These are phyloP conservation scores for Papilio polyxenes DNA, from an alignment of 1,140 invertebrate species.

Conservation along the genomic window DNA sequence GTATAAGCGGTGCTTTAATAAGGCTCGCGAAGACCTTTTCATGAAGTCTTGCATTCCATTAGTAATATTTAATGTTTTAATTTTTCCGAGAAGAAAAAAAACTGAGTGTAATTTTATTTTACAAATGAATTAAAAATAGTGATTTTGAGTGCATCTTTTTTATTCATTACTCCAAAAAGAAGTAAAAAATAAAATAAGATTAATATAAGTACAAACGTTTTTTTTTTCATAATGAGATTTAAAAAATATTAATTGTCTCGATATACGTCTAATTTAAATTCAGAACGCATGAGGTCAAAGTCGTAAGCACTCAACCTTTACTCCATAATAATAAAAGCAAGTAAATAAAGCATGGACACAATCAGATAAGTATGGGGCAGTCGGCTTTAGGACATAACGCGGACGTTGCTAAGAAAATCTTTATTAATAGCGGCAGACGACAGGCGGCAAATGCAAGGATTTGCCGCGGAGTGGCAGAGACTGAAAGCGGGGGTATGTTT, in stretches of 20 bases:
- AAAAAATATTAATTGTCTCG: not conserved
- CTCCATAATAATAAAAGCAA: constrained; percentile 45
- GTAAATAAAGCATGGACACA: constrained; percentile 59
- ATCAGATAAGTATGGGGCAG: constrained; percentile 61
- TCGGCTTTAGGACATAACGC: constrained; percentile 48
- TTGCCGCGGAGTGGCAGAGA: constrained; percentile 63
- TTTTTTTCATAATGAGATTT: too few species aligned
- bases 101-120: too few species aligned
- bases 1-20: too few species aligned
- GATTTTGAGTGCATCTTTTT: too few species aligned
- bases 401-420: constrained; percentile 66
- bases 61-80: too few species aligned
- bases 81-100: too few species aligned
- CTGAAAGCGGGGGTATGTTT: constrained; percentile 51
- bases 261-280: not conserved
- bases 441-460: constrained; percentile 48
- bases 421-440: constrained; percentile 71
- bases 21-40: too few species aligned
- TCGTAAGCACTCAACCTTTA: constrained; percentile 19
- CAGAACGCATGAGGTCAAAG: not conserved
- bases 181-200: too few species aligned
- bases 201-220: too few species aligned
- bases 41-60: too few species aligned
- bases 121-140: too few species aligned
- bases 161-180: too few species aligned